These are phyloP conservation scores for Sardina pilchardus DNA, from an alignment of 2,113 vertebrate species.

Conservation along the genomic window DNA sequence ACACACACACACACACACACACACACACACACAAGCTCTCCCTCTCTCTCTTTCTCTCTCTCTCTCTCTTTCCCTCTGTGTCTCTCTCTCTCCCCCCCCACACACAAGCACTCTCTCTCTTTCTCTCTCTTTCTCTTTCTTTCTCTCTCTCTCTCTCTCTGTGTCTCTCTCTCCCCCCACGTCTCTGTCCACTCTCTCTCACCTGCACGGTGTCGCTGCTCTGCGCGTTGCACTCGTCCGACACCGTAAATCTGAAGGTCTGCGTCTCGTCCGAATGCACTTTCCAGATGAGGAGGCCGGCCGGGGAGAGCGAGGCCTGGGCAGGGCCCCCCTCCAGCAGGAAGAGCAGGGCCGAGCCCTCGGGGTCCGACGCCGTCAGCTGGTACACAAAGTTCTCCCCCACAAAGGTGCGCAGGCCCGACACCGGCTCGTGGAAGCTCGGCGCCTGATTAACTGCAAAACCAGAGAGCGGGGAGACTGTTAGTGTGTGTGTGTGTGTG, in stretches of 20 bases:
- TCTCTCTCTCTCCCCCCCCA: too few species aligned
- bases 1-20: too few species aligned
- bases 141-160: neutral
- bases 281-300: conserved; percentile 81
- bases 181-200: conserved; percentile 39
- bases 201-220: conserved; percentile 73
- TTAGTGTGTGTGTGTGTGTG: neutral
- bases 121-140: neutral
- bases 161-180: neutral
- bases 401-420: conserved; percentile 70
- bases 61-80: neutral
- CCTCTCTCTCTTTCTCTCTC: neutral
- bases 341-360: conserved; percentile 80
- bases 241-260: conserved; percentile 69
- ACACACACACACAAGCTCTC: too few species aligned
- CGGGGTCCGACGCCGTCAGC: conserved; percentile 72
- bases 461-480: conserved; percentile 31
- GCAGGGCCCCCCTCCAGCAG: conserved; percentile 70
- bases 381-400: conserved; percentile 84
- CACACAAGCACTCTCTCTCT: neutral
- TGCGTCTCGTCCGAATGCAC: conserved; percentile 54
- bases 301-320: conserved; percentile 71
- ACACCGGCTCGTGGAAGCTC: conserved; percentile 68
- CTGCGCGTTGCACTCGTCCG: conserved; percentile 75
- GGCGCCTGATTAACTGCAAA: conserved; percentile 74